Conservation (phyloP, 2,113 vertebrate species). For the Clarias batrachus region DNA sequence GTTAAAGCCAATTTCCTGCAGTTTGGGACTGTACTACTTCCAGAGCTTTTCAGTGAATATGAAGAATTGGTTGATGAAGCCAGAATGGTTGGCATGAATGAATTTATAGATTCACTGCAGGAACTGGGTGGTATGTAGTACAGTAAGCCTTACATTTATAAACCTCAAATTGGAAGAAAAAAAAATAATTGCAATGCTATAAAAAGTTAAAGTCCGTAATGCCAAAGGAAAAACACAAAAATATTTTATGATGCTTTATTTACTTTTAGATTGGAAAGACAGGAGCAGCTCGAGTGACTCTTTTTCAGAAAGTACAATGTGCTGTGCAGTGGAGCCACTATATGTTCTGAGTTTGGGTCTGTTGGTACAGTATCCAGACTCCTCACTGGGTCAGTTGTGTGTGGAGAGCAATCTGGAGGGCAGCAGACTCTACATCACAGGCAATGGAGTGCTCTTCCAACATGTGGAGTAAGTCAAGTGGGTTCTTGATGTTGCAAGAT, state of each 20-base stretch:
- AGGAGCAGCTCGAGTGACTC: neutral
- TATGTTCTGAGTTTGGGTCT: slow-evolving; percentile 67
- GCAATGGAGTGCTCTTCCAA: slow-evolving; percentile 68
- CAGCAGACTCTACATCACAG: slow-evolving; percentile 64
- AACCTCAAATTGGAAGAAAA: neutral
- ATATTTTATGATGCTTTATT: neutral
- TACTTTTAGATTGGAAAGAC: slow-evolving; percentile 13
- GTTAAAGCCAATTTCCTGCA: slow-evolving; percentile 73
- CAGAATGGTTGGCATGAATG: slow-evolving; percentile 65
- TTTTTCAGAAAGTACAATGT: neutral
- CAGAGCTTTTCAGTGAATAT: slow-evolving; percentile 68
- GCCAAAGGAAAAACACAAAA: neutral
- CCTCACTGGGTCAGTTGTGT: slow-evolving; percentile 66
- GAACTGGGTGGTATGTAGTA: slow-evolving; percentile 55
- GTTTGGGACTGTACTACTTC: slow-evolving; percentile 69
- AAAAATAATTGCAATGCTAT: neutral
- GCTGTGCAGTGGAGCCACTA: slow-evolving; percentile 41
- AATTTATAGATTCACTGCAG: slow-evolving; percentile 63
- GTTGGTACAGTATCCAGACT: slow-evolving; percentile 70
- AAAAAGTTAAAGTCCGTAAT: neutral
- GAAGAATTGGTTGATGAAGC: slow-evolving; percentile 66
- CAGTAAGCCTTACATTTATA: neutral
- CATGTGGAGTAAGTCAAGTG: slow-evolving; percentile 63
- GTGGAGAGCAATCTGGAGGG: slow-evolving; percentile 65
- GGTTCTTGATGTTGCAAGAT: neutral